Conservation (phyloP, 2,888 invertebrate genomes). For the Mayetiola destructor region DNA sequence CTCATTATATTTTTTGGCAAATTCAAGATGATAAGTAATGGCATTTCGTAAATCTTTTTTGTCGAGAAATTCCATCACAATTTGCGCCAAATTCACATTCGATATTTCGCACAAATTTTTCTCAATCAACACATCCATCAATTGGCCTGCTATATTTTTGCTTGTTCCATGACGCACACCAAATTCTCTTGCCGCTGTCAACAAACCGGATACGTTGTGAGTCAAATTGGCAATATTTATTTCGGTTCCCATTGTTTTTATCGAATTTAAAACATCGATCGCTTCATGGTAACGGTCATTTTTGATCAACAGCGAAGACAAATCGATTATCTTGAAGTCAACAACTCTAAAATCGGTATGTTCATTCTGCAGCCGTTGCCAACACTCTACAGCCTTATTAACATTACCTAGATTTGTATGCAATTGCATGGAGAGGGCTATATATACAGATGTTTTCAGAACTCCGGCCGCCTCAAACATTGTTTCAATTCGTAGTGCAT, state of each 20-base stretch:
- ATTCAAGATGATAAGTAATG: constrained; percentile 39
- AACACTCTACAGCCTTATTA: constrained; percentile 38
- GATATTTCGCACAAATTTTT: constrained; percentile 42
- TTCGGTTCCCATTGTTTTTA: constrained; percentile 30
- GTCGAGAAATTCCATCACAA: constrained; percentile 45
- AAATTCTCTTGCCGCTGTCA: constrained; percentile 38
- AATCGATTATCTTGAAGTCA: constrained; percentile 49
- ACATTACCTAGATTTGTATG: constrained; percentile 41
- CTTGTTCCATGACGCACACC: constrained; percentile 25
- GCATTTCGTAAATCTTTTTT: constrained; percentile 38
- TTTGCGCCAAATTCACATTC: constrained; percentile 45
- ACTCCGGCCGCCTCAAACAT: constrained; percentile 41
- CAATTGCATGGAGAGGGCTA: constrained; percentile 54
- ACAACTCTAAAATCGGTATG: constrained; percentile 46
- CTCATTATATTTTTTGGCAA: constrained; percentile 40
- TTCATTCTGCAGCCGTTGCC: constrained; percentile 39
- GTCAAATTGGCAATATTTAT: constrained; percentile 37
- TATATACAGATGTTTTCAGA: constrained; percentile 43
- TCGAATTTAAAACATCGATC: constrained; percentile 39
- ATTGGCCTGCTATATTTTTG: constrained; percentile 35
- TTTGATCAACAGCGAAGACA: constrained; percentile 43
- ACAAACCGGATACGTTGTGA: constrained; percentile 46
- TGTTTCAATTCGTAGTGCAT: constrained; percentile 40
- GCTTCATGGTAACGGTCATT: constrained; percentile 27
- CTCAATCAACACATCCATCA: constrained; percentile 39